Conservation (phyloP, 2,797 vertebrate species). For the Enoplosus armatus region DNA sequence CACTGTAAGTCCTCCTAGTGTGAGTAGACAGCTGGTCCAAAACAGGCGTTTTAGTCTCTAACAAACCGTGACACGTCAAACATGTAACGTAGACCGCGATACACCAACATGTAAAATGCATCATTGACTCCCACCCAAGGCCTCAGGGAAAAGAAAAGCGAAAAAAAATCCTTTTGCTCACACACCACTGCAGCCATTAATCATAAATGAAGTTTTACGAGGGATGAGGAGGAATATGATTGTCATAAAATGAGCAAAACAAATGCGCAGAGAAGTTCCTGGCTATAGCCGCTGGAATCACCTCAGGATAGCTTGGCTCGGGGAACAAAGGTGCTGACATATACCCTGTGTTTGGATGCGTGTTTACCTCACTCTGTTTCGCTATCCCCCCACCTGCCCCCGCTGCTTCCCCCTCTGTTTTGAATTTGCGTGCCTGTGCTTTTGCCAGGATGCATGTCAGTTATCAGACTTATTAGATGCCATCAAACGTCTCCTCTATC, state of each 20-base stretch:
- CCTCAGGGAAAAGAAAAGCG: constrained; percentile 57
- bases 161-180: constrained; percentile 46
- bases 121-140: constrained; percentile 73
- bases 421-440: constrained; percentile 59
- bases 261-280: constrained; percentile 63
- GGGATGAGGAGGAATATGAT: constrained; percentile 64
- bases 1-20: constrained; percentile 57
- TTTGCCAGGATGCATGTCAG: constrained; percentile 72
- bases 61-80: constrained; percentile 82
- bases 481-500: constrained; percentile 70
- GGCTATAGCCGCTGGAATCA: constrained; percentile 55
- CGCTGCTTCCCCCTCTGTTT: constrained; percentile 58
- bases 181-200: constrained; percentile 69
- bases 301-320: constrained; percentile 65
- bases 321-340: constrained; percentile 62
- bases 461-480: constrained; percentile 72
- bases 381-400: neutral
- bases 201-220: constrained; percentile 70
- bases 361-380: constrained; percentile 36
- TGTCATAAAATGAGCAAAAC: constrained; percentile 70
- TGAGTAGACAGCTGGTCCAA: constrained; percentile 80
- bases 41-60: constrained; percentile 77
- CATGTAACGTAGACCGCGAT: constrained; percentile 71
- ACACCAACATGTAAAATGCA: constrained; percentile 75
- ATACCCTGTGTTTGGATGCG: constrained; percentile 46